phyloP scores from a whole-genome alignment of 2,797 vertebrate genomes.

The Sparidentex hasta region DNA sequence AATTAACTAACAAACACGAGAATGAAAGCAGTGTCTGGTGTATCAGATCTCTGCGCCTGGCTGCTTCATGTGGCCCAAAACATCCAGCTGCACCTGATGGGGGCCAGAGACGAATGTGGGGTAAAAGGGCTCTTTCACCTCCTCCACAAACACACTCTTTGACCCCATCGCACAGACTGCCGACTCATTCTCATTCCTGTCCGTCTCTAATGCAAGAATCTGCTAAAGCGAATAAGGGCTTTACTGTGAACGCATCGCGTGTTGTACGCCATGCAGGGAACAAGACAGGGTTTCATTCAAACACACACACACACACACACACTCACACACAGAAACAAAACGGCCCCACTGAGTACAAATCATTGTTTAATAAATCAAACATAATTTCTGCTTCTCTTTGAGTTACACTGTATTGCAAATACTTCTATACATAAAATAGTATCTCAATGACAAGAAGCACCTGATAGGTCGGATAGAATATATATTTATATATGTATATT shows the following conservation, averaged over 20 bases:
- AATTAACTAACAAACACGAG: not conserved
- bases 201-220: slow-evolving; percentile 53
- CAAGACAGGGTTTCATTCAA: slow-evolving; percentile 42
- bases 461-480: slow-evolving; percentile 70
- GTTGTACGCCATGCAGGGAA: slow-evolving; percentile 14
- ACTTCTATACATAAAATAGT: slow-evolving; percentile 84
- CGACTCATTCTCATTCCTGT: slow-evolving; percentile 78
- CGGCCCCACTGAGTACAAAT: slow-evolving; percentile 79
- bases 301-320: slow-evolving; percentile 1
- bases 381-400: slow-evolving; percentile 70
- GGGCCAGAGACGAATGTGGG: slow-evolving; percentile 22
- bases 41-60: not conserved
- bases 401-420: slow-evolving; percentile 81
- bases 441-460: slow-evolving; percentile 77
- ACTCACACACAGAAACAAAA: not conserved
- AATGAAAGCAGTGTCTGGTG: not conserved
- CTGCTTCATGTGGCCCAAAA: slow-evolving; percentile 13
- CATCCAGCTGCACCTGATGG: slow-evolving; percentile 77
- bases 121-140: slow-evolving; percentile 78
- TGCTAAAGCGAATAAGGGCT: slow-evolving; percentile 64
- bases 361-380: slow-evolving; percentile 87
- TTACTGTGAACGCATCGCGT: slow-evolving; percentile 59
- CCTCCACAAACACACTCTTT: slow-evolving; percentile 79
- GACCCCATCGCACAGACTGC: slow-evolving; percentile 64
- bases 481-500: slow-evolving; percentile 57